phyloP scores from a whole-genome alignment of 2,888 invertebrate species.

The Hirtodrosophila confusa region DNA sequence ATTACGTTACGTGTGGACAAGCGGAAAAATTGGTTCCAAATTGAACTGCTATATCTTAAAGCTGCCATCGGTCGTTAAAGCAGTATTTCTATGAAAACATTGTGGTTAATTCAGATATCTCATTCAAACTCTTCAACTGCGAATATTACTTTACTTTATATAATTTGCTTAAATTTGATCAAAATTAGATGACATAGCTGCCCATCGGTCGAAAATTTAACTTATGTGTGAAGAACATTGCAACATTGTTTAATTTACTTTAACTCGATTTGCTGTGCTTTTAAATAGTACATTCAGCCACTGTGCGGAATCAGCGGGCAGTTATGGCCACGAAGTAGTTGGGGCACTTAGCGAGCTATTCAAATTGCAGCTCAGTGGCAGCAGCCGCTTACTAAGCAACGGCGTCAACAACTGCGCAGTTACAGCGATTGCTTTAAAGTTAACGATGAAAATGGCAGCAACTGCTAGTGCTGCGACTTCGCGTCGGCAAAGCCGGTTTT shows the following conservation, averaged over 20 bases:
- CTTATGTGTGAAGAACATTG: too few species aligned
- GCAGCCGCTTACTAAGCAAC: conserved; percentile 10
- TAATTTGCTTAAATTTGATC: too few species aligned
- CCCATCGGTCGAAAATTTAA: background rate
- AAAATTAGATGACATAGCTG: background rate
- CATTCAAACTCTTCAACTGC: too few species aligned
- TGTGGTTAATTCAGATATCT: too few species aligned
- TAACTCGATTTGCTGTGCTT: background rate
- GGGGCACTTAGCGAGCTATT: conserved; percentile 18
- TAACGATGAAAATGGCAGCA: conserved; percentile 60
- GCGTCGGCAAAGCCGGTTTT: conserved; percentile 29
- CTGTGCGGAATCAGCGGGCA: conserved; percentile 42
- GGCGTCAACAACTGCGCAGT: conserved; percentile 26
- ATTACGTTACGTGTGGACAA: too few species aligned
- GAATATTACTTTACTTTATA: too few species aligned
- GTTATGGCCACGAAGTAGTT: conserved; percentile 10
- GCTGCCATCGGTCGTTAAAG: too few species aligned
- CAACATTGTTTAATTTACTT: too few species aligned
- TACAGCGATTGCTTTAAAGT: conserved; percentile 40
- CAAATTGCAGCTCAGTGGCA: conserved; percentile 32
- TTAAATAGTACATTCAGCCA: conserved; percentile 12
- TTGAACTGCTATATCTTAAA: too few species aligned
- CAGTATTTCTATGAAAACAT: too few species aligned
- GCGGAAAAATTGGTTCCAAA: too few species aligned
- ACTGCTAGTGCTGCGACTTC: conserved; percentile 55